A percentile compares a stretch with the other conserved stretches of the same genome.
phyloP scores from a whole-genome alignment of 2,888 invertebrate species.

The Caenorhabditis sp. region DNA sequence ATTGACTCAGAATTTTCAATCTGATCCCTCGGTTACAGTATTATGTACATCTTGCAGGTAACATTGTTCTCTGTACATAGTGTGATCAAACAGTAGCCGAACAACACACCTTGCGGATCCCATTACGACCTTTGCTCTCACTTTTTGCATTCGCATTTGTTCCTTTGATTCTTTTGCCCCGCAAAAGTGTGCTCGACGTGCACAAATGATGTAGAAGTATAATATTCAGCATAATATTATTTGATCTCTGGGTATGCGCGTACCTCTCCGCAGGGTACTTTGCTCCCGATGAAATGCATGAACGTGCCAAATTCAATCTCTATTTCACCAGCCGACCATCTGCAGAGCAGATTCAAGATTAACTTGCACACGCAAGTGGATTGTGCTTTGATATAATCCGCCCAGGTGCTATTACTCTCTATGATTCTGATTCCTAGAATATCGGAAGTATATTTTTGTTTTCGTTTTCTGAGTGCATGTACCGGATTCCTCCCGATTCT shows the following conservation, averaged over 20 bases:
- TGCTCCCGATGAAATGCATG: not conserved
- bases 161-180: constrained; percentile 1
- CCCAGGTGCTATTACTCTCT: not conserved
- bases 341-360: not conserved
- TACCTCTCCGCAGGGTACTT: not conserved
- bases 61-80: too few species aligned
- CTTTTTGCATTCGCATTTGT: not conserved
- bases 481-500: too few species aligned
- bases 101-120: too few species aligned
- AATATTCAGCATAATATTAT: constrained; percentile 6
- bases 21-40: too few species aligned
- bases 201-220: not conserved
- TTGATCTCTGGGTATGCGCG: constrained; percentile 12
- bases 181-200: constrained; percentile 8
- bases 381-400: constrained; percentile 17
- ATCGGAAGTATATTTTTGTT: not conserved
- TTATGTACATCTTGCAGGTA: too few species aligned
- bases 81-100: too few species aligned
- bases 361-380: constrained; percentile 2
- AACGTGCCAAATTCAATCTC: constrained; percentile 14
- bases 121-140: not conserved
- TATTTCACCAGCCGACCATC: not conserved
- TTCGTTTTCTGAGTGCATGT: not conserved
- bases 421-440: constrained; percentile 2
- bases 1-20: too few species aligned